phyloP scores from a whole-genome alignment of 2,888 invertebrate genomes.

The Podotricha telesiphe region DNA sequence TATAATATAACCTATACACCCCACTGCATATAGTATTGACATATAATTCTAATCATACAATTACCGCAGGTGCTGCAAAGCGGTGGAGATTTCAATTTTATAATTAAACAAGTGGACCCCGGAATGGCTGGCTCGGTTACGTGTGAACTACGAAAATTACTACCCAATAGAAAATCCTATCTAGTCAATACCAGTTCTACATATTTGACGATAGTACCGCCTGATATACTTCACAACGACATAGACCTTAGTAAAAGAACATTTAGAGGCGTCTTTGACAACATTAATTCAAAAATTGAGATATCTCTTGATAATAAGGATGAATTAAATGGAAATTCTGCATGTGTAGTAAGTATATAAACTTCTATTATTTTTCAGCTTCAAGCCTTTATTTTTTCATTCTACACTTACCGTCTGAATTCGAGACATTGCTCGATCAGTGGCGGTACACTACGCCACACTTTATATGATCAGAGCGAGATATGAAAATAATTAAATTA shows the following conservation, averaged over 20 bases:
- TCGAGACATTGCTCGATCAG: too few relatives aligned
- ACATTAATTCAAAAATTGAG: slow-evolving; percentile 28
- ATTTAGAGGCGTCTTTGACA: slow-evolving; percentile 31
- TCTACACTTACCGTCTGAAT: too few relatives aligned
- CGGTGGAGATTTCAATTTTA: slow-evolving; percentile 48
- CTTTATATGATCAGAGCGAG: too few relatives aligned
- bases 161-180: slow-evolving; percentile 44
- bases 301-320: slow-evolving; percentile 28
- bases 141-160: slow-evolving; percentile 50
- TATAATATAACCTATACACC: too few relatives aligned
- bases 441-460: too few relatives aligned
- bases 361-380: too few relatives aligned
- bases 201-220: slow-evolving; percentile 43
- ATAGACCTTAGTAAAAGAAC: slow-evolving; percentile 17
- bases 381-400: too few relatives aligned
- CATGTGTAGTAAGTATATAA: slow-evolving; percentile 29
- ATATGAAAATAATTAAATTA: too few relatives aligned
- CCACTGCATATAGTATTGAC: too few relatives aligned
- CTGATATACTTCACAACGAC: slow-evolving; percentile 30
- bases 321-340: slow-evolving; percentile 30
- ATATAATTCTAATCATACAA: too few relatives aligned
- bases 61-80: slow-evolving; percentile 47
- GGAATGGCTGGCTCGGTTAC: slow-evolving; percentile 51
- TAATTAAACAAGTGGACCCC: slow-evolving; percentile 50
- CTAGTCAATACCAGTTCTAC: slow-evolving; percentile 43